Evolutionary conservation across 2,797 vertebrate genomes (phyloP).

Genomic region (Diplodus puntazzo): DNA sequence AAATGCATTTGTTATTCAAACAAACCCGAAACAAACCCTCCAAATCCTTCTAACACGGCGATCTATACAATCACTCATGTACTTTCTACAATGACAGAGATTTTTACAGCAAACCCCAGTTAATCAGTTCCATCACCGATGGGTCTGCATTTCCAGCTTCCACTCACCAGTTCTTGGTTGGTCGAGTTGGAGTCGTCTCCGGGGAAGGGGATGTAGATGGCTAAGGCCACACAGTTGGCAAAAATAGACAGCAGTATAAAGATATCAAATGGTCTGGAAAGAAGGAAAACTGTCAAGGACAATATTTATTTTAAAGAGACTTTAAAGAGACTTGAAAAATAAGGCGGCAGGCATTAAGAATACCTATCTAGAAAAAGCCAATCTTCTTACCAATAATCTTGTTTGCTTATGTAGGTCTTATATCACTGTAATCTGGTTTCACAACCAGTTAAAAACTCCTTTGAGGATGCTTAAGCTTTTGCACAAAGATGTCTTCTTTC

Average conservation of each 20-base stretch:
- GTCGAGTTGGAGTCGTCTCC: conserved; percentile 99
- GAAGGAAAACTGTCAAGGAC: conserved; percentile 86
- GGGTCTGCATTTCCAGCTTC: background rate
- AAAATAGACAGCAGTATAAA: conserved; percentile 99
- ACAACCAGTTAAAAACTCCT: too few relatives aligned
- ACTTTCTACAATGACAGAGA: background rate
- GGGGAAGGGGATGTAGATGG: conserved; percentile 99
- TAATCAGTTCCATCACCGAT: background rate
- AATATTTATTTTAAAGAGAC: background rate
- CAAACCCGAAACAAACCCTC: background rate
- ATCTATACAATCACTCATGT: background rate
- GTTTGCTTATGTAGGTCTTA: too few relatives aligned
- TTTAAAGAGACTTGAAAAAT: too few relatives aligned
- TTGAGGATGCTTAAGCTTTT: background rate
- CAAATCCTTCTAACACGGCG: background rate
- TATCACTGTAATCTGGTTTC: too few relatives aligned
- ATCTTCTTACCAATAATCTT: too few relatives aligned
- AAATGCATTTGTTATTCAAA: background rate
- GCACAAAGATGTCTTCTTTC: background rate
- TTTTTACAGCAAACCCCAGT: background rate
- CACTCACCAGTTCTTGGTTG: conserved; percentile 99
- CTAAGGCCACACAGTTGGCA: conserved; percentile 99
- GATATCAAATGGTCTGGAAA: conserved; percentile 98
- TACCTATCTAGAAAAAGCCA: too few relatives aligned
- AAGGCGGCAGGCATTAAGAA: too few relatives aligned